A percentile compares a stretch with the other conserved stretches of the same genome.
These are phyloP conservation scores for Hipposideros armiger DNA, from an alignment of 2,113 vertebrate species.

Conservation along the genomic window DNA sequence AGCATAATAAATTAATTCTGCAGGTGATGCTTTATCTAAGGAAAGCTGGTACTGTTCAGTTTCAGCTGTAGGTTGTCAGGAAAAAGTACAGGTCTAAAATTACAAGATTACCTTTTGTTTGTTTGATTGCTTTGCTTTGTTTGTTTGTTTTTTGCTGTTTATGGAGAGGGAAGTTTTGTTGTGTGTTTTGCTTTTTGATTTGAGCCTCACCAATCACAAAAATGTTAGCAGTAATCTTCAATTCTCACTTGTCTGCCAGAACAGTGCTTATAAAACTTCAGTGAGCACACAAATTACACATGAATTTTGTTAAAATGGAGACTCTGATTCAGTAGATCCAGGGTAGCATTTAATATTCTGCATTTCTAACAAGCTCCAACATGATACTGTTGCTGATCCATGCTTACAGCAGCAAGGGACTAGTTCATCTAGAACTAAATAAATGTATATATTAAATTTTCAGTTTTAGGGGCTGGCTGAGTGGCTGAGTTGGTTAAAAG, in stretches of 20 bases:
- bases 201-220: neutral
- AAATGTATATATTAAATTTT: neutral
- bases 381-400: neutral
- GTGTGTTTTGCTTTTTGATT: neutral
- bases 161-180: neutral
- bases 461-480: neutral
- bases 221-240: neutral
- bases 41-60: neutral
- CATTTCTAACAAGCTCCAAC: neutral
- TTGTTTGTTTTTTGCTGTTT: neutral
- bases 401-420: neutral
- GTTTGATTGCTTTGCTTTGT: neutral
- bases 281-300: neutral
- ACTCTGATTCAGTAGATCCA: neutral
- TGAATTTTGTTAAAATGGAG: neutral
- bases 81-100: neutral
- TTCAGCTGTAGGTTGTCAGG: neutral
- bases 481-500: no score
- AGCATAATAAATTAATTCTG: neutral
- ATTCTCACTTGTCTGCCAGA: neutral
- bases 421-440: neutral
- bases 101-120: neutral
- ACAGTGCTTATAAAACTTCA: neutral
- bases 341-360: neutral
- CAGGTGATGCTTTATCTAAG: neutral